These are phyloP conservation scores for Pseudorasbora parva DNA, from an alignment of 2,113 vertebrate species.

Conservation along the genomic window DNA sequence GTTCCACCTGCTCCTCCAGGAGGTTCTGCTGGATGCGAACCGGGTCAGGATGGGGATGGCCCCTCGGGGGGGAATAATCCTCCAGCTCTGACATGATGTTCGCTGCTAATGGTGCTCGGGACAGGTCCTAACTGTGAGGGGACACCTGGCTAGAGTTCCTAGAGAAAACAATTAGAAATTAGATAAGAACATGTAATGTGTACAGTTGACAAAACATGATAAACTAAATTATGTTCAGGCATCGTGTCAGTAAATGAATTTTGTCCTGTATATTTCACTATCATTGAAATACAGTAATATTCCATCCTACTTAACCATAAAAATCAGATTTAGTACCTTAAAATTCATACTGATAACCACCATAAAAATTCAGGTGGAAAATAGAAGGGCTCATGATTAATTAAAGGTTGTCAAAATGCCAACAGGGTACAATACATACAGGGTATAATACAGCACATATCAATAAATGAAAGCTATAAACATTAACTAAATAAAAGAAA, in stretches of 20 bases:
- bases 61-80: slow-evolving; percentile 71
- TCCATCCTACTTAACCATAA: neutral
- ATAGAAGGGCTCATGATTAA: neutral
- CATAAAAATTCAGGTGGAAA: neutral
- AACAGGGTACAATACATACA: too few relatives aligned
- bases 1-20: slow-evolving; percentile 93
- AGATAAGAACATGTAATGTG: neutral
- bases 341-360: neutral
- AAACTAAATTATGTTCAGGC: too few relatives aligned
- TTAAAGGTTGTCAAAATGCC: neutral
- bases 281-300: neutral
- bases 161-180: neutral
- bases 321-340: neutral
- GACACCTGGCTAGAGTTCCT: neutral
- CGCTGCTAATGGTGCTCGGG: slow-evolving; percentile 23
- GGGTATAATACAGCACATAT: too few relatives aligned
- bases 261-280: neutral
- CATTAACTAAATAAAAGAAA: neutral
- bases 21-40: slow-evolving; percentile 84
- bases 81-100: slow-evolving; percentile 83
- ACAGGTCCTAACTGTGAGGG: neutral
- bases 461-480: neutral
- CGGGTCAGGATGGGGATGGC: slow-evolving; percentile 57
- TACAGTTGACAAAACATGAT: neutral
- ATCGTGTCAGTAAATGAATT: neutral